Base-by-base conservation (phyloP, 2,113 vertebrate species). In the Machaerirhynchus nigripectus region DNA sequence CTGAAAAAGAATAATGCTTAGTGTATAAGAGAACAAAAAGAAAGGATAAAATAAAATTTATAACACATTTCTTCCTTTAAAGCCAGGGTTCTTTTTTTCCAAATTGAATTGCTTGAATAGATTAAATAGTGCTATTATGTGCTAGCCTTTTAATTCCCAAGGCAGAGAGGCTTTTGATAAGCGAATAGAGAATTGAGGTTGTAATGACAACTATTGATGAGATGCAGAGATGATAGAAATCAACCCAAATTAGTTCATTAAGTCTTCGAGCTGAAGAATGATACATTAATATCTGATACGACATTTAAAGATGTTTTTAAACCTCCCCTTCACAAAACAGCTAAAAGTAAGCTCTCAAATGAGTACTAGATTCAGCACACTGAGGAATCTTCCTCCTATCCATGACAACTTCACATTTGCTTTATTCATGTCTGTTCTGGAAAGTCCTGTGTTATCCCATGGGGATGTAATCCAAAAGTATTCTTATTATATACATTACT, bases 71-170 rank as follows among this genome's bases (percentile, higher is more conserved):
- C 28, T 87, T 87, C 53, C 31, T 85, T 89, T 91, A 79, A 91
- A 87, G n/a, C 52, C 33, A 37, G n/a, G 24, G 11, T 52, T 42
- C 81, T 96, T 95, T 89, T 81, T 94, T 96, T 94, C 59, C 84
- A 76, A 57, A 89, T 24, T 82, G 84, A 95, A 95, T 84, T 92
- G 52, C 68, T 75, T 92, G 69, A 97, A 92, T 87, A 96, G 84
- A 89, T 27, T 91, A 69, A 95, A 92, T 80, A 69, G 70, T 4
- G 2, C 26, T 90, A 91, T 94, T 97, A 87, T 83, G 21, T 80
- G 21, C 39, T 76, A 65, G 59, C 50, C 61, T 85, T 89, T 95
- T 91, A 87, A 69, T 77, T 83, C 30, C 30, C 84, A 96, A 46
- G n/a, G 67, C 74, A 94, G 89, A 91, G 35, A 83, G 53, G 19